Evolutionary conservation across 2,888 invertebrate species (phyloP), one percentile per base, ranked within the genome.

Genomic region (Pammene fasciana): DNA sequence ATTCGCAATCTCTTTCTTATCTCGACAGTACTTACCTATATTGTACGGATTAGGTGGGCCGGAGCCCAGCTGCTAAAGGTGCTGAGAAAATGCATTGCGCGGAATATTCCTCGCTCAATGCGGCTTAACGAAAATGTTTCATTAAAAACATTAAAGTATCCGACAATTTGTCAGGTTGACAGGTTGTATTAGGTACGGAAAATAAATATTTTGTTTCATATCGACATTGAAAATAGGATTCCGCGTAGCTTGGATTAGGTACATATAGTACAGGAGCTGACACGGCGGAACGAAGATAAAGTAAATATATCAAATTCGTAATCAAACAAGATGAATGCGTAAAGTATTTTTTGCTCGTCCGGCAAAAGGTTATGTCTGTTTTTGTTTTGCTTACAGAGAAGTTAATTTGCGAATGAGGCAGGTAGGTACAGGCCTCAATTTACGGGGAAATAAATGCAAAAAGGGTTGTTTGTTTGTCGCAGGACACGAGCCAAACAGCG

Each of bases 401-500:
- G 71, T 72, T 72, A 72, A 72, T 70, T 72, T 61, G 70, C 52
- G 71, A 66, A 72, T 67, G 68, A 65, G 65, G 56, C 55, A 48
- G 54, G 71, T 71, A 46, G 48, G 70, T 70, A 73, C 68, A 74
- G 65, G 74, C 74, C 76, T 79, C 76, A 81, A 79, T 84, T 82
- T 73, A 73, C 74, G 72, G 70, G 70, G 72, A 77, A 74, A 78
- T 78, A 76, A 77, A 77, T 74, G 75, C 73, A 78, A 78, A 79
- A 80, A 76, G 74, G 73, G 74, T 76, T 76, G 76, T 77, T 76
- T 73, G 71, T 75, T 72, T 75, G 76, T 75, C 73, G 74, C 71
- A 77, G 75, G 75, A 75, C 75, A 72, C 74, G 77, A 84, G 88
- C 90, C 89, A 89, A 90, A 88, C 85, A 80, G 84, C 79, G 78